phyloP scores from a whole-genome alignment of 37 sponge, comb jelly and placozoan species.

The Halisarca cf. caerulea region DNA sequence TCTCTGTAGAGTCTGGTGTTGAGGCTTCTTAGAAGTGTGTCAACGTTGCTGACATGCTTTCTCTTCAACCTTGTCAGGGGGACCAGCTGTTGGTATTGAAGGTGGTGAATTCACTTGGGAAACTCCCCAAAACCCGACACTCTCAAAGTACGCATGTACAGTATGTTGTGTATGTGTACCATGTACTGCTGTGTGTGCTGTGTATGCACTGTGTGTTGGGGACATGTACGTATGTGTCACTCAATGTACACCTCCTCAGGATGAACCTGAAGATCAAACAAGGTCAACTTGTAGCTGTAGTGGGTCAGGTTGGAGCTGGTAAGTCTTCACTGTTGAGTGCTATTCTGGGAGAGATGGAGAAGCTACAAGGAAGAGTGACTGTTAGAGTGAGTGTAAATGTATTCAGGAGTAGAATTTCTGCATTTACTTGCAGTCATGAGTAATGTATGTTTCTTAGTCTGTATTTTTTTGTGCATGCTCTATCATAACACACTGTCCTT shows the following conservation, averaged over 20 bases:
- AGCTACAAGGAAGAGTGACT: conserved; percentile 51
- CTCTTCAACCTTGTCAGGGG: conserved; percentile 5
- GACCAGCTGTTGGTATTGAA: conserved; percentile 47
- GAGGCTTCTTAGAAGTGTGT: too few relatives aligned
- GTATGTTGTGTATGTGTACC: too few relatives aligned
- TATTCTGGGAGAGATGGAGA: conserved; percentile 88
- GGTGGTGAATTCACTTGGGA: conserved; percentile 85
- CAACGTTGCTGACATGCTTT: not conserved
- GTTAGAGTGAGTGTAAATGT: conserved; percentile 51
- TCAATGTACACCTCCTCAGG: conserved; percentile 18
- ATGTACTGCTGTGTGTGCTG: too few relatives aligned
- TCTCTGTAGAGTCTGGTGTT: too few relatives aligned
- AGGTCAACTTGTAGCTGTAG: conserved; percentile 74
- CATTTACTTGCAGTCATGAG: too few relatives aligned
- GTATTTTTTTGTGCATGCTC: not conserved
- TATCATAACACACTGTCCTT: too few relatives aligned
- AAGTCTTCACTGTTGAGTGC: conserved; percentile 83
- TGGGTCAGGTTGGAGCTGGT: conserved; percentile 90
- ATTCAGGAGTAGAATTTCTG: too few relatives aligned
- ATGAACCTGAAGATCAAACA: conserved; percentile 66
- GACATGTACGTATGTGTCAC: too few relatives aligned
- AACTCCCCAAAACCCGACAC: conserved; percentile 24
- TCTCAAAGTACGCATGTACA: conserved; percentile 35
- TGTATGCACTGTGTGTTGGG: too few relatives aligned
- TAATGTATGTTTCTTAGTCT: too few relatives aligned